These are phyloP conservation scores for Paracyclopina nana DNA, from an alignment of 1,140 invertebrate genomes.

Conservation along the genomic window DNA sequence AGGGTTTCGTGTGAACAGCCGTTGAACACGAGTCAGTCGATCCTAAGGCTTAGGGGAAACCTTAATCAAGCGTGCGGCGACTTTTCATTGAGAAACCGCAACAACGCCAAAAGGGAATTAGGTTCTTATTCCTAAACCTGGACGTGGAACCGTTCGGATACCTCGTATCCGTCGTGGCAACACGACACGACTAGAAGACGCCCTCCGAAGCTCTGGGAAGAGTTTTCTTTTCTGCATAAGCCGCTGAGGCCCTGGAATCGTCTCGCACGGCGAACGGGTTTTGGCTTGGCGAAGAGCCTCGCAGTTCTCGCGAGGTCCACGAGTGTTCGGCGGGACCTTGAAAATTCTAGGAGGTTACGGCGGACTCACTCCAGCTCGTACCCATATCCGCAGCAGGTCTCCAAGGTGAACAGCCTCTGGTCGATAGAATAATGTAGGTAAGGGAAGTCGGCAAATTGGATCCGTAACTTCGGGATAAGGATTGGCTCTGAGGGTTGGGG, in stretches of 20 bases:
- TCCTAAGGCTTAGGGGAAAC: conserved; percentile 33
- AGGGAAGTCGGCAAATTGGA: conserved; percentile 62
- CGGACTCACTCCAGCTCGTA: conserved; percentile 39
- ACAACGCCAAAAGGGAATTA: conserved; percentile 40
- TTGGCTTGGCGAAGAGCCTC: conserved; percentile 13
- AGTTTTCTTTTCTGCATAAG: conserved; percentile 54
- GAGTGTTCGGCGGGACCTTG: conserved; percentile 40
- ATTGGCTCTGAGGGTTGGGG: conserved; percentile 50
- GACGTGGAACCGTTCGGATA: conserved; percentile 44
- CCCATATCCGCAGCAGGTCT: conserved; percentile 66
- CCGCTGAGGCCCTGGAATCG: conserved; percentile 48
- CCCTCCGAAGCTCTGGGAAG: conserved; percentile 46
- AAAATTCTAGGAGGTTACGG: conserved; percentile 51
- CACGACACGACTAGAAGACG: conserved; percentile 44
- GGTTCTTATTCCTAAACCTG: conserved; percentile 50
- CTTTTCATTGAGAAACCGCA: not conserved
- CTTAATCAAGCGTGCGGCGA: conserved; percentile 17
- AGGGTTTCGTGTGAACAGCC: conserved; percentile 68
- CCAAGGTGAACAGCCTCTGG: conserved; percentile 71
- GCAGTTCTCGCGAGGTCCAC: no score
- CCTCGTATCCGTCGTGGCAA: conserved; percentile 39
- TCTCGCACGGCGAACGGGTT: conserved; percentile 14
- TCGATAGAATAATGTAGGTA: conserved; percentile 71
- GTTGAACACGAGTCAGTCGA: conserved; percentile 72
- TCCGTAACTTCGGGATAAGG: conserved; percentile 58